A percentile compares a stretch with the other conserved stretches of the same genome.
Conservation (phyloP, 2,888 invertebrate species). For the Linnaemya vulpina region DNA sequence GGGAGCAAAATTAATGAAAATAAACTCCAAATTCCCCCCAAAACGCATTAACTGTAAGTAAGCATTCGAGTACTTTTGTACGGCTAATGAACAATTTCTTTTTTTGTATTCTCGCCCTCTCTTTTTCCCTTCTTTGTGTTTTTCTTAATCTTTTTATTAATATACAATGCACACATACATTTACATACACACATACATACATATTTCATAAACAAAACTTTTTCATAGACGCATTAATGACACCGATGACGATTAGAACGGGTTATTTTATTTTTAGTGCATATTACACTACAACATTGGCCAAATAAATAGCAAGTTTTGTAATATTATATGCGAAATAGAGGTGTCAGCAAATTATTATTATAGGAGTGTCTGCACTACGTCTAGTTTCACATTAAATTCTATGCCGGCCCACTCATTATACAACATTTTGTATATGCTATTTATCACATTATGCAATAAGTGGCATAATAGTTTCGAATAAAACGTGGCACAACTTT, state of each 20-base stretch:
- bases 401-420: too few species aligned
- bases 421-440: too few species aligned
- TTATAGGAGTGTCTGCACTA: too few species aligned
- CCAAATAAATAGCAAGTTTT: neutral
- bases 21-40: slow-evolving; percentile 45
- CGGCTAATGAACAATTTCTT: slow-evolving; percentile 33
- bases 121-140: slow-evolving; percentile 4
- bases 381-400: too few species aligned
- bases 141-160: neutral
- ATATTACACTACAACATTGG: neutral
- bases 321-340: neutral
- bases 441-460: too few species aligned
- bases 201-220: neutral
- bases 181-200: neutral
- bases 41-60: slow-evolving; percentile 43
- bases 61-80: slow-evolving; percentile 20
- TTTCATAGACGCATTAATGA: slow-evolving; percentile 59
- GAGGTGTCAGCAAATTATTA: too few species aligned
- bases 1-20: slow-evolving; percentile 45
- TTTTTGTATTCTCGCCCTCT: slow-evolving; percentile 24
- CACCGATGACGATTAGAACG: slow-evolving; percentile 63
- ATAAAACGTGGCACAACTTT: too few species aligned
- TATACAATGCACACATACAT: neutral
- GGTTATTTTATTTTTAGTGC: slow-evolving; percentile 2
- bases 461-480: too few species aligned